These are phyloP conservation scores for Galendromus occidentalis DNA, from an alignment of 1,140 invertebrate species.

Conservation along the genomic window DNA sequence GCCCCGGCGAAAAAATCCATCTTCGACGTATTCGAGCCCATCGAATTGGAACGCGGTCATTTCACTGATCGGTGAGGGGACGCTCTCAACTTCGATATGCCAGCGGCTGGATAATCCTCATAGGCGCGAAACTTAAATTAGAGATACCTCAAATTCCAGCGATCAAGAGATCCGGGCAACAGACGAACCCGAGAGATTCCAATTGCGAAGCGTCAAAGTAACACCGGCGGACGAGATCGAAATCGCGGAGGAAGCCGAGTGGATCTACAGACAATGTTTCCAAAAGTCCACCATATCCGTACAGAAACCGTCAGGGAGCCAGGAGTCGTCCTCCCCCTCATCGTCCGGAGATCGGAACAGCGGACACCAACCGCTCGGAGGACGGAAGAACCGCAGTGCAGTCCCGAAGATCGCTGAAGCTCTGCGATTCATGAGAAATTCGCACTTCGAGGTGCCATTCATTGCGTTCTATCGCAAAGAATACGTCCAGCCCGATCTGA, in stretches of 20 bases:
- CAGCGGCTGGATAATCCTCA: not conserved
- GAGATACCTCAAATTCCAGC: not conserved
- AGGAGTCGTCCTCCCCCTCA: constrained; percentile 14
- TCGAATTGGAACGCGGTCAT: constrained; percentile 83
- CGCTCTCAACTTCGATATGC: too few relatives aligned
- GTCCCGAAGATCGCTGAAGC: constrained; percentile 78
- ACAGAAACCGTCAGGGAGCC: constrained; percentile 34
- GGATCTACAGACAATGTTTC: constrained; percentile 92
- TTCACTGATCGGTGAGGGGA: constrained; percentile 51
- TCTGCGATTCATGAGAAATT: constrained; percentile 84
- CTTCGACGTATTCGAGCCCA: constrained; percentile 73
- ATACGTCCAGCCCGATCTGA: constrained; percentile 80
- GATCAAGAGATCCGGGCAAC: constrained; percentile 16
- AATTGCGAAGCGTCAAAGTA: constrained; percentile 60
- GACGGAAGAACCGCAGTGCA: constrained; percentile 36
- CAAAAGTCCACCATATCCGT: constrained; percentile 54
- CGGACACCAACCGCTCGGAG: constrained; percentile 19
- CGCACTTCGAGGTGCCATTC: constrained; percentile 73
- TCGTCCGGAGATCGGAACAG: constrained; percentile 13
- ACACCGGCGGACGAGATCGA: constrained; percentile 57
- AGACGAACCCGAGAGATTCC: constrained; percentile 37
- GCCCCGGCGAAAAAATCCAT: constrained; percentile 69
- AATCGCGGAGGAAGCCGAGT: constrained; percentile 79
- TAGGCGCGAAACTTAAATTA: not conserved
- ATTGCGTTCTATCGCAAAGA: constrained; percentile 98